Evolutionary conservation across 2,113 vertebrate species (phyloP).

Genomic region (Clarias magur): DNA sequence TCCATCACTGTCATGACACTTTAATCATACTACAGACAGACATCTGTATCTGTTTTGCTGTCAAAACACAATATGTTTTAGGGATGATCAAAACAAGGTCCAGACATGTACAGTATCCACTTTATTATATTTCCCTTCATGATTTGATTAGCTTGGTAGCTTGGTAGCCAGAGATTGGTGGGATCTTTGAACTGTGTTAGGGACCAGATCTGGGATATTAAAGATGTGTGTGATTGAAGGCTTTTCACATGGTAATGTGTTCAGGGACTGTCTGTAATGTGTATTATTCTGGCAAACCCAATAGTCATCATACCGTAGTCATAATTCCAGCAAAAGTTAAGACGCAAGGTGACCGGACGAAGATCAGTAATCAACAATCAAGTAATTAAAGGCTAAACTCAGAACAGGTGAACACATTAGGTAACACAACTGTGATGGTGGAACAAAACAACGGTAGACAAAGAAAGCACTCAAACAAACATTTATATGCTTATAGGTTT

Average conservation of each 20-base stretch:
- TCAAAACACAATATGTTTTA: background rate
- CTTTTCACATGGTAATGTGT: background rate
- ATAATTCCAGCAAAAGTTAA: too few relatives aligned
- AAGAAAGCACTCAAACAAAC: background rate
- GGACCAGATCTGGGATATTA: background rate
- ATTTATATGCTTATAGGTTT: background rate
- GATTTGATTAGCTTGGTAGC: background rate
- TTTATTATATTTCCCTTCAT: background rate
- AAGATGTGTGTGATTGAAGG: background rate
- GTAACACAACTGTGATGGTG: background rate
- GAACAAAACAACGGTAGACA: background rate
- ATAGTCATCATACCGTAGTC: too few relatives aligned
- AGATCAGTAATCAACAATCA: background rate
- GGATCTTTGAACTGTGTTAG: background rate
- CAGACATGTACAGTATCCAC: background rate
- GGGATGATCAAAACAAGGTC: background rate
- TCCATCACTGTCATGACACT: background rate
- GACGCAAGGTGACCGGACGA: background rate
- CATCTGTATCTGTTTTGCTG: background rate
- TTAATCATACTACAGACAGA: background rate
- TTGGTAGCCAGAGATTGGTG: background rate
- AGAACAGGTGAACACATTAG: background rate
- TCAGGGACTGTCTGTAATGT: background rate
- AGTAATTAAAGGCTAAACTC: background rate
- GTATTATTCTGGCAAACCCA: too few relatives aligned